A percentile compares a stretch with the other conserved stretches of the same genome.
Evolutionary conservation across 2,113 vertebrate genomes (phyloP).

Genomic region (Microtus pennsylvanicus): DNA sequence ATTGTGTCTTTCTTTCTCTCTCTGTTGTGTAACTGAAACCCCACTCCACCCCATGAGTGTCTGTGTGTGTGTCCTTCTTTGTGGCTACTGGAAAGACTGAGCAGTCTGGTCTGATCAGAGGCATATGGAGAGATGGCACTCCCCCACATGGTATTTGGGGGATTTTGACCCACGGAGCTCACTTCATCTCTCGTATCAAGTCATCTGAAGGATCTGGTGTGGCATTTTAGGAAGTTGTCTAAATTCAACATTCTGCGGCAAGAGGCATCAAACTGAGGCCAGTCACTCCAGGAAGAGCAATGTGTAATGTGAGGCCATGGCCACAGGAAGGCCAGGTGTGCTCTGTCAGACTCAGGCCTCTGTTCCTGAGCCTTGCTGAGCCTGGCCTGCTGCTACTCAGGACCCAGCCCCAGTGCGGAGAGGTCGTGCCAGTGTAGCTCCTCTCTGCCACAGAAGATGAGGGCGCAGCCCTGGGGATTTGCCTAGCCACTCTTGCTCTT

Average conservation of each 20-base stretch:
- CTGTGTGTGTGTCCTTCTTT: not conserved
- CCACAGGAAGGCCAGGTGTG: not conserved
- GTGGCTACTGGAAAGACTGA: not conserved
- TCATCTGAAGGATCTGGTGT: not conserved
- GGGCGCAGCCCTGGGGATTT: not conserved
- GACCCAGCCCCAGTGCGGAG: not conserved
- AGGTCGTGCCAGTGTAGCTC: not conserved
- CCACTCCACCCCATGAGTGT: not conserved
- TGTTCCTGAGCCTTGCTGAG: not conserved
- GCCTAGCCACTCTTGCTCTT: not conserved
- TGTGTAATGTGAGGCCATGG: too few species aligned
- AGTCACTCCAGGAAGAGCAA: not conserved
- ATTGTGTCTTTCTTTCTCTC: too few species aligned
- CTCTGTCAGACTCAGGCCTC: not conserved
- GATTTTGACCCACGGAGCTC: not conserved
- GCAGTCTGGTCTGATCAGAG: not conserved
- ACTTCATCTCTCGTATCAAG: not conserved
- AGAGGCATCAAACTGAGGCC: not conserved
- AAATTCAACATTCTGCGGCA: not conserved
- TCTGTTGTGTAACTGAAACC: not conserved
- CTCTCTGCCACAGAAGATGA: not conserved
- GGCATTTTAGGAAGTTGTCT: not conserved
- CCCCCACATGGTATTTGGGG: not conserved
- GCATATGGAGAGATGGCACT: not conserved
- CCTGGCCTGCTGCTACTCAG: accelerated